Evolutionary conservation across 1,140 invertebrate species (phyloP).

Genomic region (Druon quercuslanigerum): DNA sequence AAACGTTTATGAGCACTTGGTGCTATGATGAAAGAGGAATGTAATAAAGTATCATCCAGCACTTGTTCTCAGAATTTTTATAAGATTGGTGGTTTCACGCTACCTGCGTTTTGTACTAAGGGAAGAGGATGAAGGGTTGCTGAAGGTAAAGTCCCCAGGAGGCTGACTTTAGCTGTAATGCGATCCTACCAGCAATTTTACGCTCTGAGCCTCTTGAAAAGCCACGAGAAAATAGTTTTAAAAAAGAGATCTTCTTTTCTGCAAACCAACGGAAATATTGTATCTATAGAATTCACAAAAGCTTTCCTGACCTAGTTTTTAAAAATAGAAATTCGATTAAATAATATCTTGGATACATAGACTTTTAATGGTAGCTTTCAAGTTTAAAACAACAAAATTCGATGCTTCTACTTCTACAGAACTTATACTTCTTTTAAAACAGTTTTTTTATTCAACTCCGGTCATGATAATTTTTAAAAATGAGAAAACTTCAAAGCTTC

Average conservation of each 20-base stretch:
- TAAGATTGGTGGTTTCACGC: slow-evolving; percentile 33
- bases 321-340: too few species aligned
- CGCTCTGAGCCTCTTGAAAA: slow-evolving; percentile 57
- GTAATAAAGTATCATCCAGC: slow-evolving; percentile 18
- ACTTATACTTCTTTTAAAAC: too few species aligned
- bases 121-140: slow-evolving; percentile 28
- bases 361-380: too few species aligned
- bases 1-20: neutral
- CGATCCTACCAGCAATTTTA: slow-evolving; percentile 63
- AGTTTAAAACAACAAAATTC: too few species aligned
- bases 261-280: slow-evolving; percentile 18
- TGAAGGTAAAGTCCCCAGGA: slow-evolving; percentile 43
- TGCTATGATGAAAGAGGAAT: slow-evolving; percentile 9
- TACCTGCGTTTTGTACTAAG: slow-evolving; percentile 26
- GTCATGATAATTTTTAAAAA: too few species aligned
- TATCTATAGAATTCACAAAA: neutral
- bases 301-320: too few species aligned
- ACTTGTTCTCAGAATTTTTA: neutral
- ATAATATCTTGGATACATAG: too few species aligned
- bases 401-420: too few species aligned
- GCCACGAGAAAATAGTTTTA: neutral
- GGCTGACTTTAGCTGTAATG: slow-evolving; percentile 55
- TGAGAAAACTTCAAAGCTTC: too few species aligned
- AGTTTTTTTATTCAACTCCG: too few species aligned
- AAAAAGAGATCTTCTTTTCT: neutral